Conservation (phyloP, 2,888 invertebrate genomes). For the Brachylomia viminalis region DNA sequence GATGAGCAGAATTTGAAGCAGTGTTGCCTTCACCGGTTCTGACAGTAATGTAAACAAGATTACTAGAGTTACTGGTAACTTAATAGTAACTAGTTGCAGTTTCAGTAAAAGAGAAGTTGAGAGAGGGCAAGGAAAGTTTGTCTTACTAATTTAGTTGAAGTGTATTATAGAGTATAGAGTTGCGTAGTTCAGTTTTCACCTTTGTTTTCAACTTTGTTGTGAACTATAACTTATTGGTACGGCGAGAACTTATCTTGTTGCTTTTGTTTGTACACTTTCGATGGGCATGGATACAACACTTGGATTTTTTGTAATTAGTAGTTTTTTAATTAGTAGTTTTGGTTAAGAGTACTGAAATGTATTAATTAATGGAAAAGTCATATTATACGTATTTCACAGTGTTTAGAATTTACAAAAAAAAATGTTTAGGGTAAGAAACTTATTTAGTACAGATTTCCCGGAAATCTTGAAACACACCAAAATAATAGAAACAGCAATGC, state of each 20-base stretch:
- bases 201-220: conserved; percentile 7
- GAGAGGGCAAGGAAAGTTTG: neutral
- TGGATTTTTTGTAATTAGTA: neutral
- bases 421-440: neutral
- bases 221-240: conserved; percentile 7
- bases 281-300: neutral
- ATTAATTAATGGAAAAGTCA: neutral
- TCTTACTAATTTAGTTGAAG: neutral
- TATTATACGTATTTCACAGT: too few relatives aligned
- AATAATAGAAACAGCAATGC: neutral
- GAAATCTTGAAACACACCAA: neutral
- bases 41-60: neutral
- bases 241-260: neutral
- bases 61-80: neutral
- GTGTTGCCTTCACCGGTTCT: neutral
- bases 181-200: neutral
- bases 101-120: conserved; percentile 9
- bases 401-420: neutral
- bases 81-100: conserved; percentile 13
- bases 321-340: too few relatives aligned
- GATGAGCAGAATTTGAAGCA: conserved; percentile 9
- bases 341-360: neutral
- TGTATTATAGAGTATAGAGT: neutral
- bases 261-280: neutral
- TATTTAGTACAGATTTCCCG: neutral